Conservation (phyloP, 2,113 vertebrate species). For the Coregonus clupeaformis region DNA sequence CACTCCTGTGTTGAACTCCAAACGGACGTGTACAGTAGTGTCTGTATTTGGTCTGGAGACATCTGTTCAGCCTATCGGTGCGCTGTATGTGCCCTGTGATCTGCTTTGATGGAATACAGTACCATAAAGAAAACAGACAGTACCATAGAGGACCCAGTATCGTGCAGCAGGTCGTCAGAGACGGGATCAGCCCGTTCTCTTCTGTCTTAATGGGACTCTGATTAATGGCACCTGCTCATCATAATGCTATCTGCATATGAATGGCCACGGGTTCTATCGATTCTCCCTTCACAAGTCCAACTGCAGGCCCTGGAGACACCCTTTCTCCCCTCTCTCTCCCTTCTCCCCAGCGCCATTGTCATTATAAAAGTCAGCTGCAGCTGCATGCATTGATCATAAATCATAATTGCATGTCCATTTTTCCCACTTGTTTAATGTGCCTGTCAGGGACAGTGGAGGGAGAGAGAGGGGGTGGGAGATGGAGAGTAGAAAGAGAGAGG, state of each 20-base stretch:
- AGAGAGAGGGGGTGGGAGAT: conserved; percentile 18
- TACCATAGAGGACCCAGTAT: too few species aligned
- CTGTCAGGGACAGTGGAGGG: conserved; percentile 60
- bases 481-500: background rate
- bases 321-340: conserved; percentile 9
- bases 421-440: conserved; percentile 75
- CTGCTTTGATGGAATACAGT: too few species aligned
- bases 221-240: conserved; percentile 77
- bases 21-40: too few species aligned
- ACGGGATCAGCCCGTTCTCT: background rate
- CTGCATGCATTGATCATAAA: conserved; percentile 78
- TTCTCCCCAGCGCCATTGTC: conserved; percentile 56
- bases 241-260: conserved; percentile 72
- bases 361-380: conserved; percentile 73
- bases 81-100: too few species aligned
- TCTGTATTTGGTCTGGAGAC: too few species aligned
- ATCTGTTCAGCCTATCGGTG: too few species aligned
- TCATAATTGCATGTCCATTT: conserved; percentile 80
- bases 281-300: conserved; percentile 10
- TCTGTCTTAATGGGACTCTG: conserved; percentile 34
- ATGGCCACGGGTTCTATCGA: conserved; percentile 29
- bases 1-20: too few species aligned
- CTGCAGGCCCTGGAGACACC: background rate
- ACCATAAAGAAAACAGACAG: too few species aligned
- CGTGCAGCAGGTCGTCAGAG: too few species aligned